Percentiles rank a stretch among this genome's conserved stretches.
phyloP scores from a whole-genome alignment of 2,888 invertebrate species.

The Drosophila trichaetosa region DNA sequence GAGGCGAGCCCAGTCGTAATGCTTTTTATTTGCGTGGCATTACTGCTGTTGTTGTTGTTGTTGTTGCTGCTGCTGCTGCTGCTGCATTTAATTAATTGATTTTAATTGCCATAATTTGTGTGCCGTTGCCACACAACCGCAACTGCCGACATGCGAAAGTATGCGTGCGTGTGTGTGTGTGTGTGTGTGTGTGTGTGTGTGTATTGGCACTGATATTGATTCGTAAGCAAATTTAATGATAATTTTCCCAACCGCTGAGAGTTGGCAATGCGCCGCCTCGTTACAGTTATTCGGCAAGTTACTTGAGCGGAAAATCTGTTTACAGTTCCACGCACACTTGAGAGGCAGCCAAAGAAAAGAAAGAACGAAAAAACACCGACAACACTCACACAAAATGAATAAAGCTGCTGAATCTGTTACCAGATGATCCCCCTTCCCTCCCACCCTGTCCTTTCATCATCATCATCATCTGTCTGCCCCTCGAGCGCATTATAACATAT shows the following conservation, averaged over 20 bases:
- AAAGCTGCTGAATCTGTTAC: conserved; percentile 23
- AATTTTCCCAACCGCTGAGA: conserved; percentile 46
- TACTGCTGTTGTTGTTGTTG: conserved; percentile 36
- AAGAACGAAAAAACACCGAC: conserved; percentile 15
- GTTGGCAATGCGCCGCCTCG: conserved; percentile 56
- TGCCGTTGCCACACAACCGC: conserved; percentile 79
- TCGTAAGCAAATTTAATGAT: conserved; percentile 79
- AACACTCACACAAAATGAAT: conserved; percentile 28
- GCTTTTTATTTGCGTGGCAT: conserved; percentile 50
- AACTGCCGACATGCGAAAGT: conserved; percentile 60
- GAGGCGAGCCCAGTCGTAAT: conserved; percentile 45
- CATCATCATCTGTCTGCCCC: conserved; percentile 9
- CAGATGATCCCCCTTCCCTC: not conserved
- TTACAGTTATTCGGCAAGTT: conserved; percentile 77
- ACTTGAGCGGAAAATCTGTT: conserved; percentile 80
- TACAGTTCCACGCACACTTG: conserved; percentile 80
- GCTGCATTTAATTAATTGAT: conserved; percentile 82
- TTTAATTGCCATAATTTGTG: conserved; percentile 82
- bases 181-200: conserved; percentile 7
- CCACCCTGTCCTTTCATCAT: conserved; percentile 2
- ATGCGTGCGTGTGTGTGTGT: conserved; percentile 13
- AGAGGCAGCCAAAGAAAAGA: conserved; percentile 46
- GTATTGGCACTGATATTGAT: conserved; percentile 73
- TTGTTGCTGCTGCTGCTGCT: conserved; percentile 51
- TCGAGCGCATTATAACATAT: conserved; percentile 44